Percentiles rank a stretch among this genome's conserved stretches.
These are phyloP conservation scores for Helicoverpa armigera DNA, from an alignment of 1,140 invertebrate species.

Conservation along the genomic window DNA sequence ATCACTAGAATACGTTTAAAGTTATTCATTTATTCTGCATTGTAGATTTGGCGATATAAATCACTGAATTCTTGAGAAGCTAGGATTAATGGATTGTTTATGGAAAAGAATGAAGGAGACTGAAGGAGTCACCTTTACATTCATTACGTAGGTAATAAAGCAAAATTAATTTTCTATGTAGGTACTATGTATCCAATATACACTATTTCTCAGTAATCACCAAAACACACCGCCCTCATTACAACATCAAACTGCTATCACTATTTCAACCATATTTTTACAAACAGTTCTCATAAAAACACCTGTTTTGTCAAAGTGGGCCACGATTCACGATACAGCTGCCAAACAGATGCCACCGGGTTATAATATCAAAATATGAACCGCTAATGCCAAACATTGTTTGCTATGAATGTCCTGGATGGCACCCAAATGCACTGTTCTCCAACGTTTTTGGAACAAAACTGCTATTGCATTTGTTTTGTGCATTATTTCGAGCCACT, in stretches of 20 bases:
- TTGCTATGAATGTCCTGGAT: constrained; percentile 56
- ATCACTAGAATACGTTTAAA: constrained; percentile 8
- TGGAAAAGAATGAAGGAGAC: background rate
- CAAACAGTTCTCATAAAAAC: constrained; percentile 46
- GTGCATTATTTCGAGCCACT: constrained; percentile 2
- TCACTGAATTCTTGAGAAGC: constrained; percentile 22
- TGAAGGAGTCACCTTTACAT: background rate
- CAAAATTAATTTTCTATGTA: no score
- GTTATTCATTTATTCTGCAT: constrained; percentile 16
- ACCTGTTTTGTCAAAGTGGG: constrained; percentile 62
- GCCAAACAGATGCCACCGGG: constrained; percentile 68
- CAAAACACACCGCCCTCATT: constrained; percentile 30
- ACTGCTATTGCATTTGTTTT: constrained; percentile 18
- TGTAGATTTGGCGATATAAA: constrained; percentile 8
- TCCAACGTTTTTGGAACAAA: constrained; percentile 29
- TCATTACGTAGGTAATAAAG: background rate
- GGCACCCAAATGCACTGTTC: constrained; percentile 51
- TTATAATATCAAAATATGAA: constrained; percentile 65
- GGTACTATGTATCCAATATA: no score
- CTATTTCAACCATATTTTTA: constrained; percentile 45
- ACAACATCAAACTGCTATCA: constrained; percentile 18
- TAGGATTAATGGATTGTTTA: constrained; percentile 23
- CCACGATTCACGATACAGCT: constrained; percentile 57
- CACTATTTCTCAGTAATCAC: background rate
- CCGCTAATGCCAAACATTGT: constrained; percentile 59